Conservation (phyloP, 2,797 vertebrate genomes). For the Artibeus jamaicensis region DNA sequence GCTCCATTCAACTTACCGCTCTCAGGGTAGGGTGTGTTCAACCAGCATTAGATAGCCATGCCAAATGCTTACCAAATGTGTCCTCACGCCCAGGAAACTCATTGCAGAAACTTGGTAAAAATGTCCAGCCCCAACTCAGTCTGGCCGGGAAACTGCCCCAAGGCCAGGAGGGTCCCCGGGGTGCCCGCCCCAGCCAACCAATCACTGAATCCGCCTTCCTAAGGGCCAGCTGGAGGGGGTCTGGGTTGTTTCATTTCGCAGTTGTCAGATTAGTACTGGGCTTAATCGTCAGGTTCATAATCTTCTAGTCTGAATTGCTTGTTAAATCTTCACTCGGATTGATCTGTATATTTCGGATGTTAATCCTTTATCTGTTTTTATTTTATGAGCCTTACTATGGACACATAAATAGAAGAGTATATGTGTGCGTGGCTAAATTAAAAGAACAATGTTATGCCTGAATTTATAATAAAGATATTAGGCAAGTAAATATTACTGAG, state of each 20-base stretch:
- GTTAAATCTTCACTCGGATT: neutral
- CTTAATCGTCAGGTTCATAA: neutral
- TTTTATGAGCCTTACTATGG: neutral
- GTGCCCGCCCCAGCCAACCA: neutral
- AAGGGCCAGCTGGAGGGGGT: neutral
- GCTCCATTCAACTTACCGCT: neutral
- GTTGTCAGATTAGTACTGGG: neutral
- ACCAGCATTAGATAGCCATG: neutral
- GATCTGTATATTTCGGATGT: neutral
- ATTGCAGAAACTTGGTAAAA: neutral
- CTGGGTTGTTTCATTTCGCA: neutral
- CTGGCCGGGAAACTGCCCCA: neutral
- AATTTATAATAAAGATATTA: neutral
- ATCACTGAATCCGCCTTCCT: neutral
- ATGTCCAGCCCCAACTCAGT: neutral
- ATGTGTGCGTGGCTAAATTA: neutral
- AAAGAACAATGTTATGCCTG: neutral
- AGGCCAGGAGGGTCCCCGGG: rapidly evolving
- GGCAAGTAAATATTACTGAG: neutral
- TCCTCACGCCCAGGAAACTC: neutral
- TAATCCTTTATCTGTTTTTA: neutral
- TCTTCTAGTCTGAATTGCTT: neutral
- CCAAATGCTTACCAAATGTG: neutral
- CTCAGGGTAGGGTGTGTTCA: neutral
- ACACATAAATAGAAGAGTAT: neutral